Percentiles rank a stretch among this genome's conserved stretches.
These are phyloP conservation scores for Stramonita haemastoma DNA, from an alignment of 2,888 invertebrate genomes.

Conservation along the genomic window DNA sequence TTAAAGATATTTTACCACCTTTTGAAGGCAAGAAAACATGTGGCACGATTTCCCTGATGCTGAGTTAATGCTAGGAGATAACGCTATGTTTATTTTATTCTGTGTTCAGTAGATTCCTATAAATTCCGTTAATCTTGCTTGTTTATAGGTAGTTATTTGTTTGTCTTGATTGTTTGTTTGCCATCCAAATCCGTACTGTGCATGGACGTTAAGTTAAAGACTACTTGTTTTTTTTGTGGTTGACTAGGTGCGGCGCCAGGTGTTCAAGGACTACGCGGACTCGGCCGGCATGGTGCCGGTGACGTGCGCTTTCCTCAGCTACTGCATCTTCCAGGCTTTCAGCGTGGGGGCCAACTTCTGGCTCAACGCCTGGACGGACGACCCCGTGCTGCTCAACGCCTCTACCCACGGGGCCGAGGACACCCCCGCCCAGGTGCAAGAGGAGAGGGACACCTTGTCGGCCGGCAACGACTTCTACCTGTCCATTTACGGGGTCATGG, in stretches of 20 bases:
- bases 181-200: too few species aligned
- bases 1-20: too few species aligned
- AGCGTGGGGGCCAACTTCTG: conserved; percentile 72
- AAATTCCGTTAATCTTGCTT: too few species aligned
- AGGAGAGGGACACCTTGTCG: neutral
- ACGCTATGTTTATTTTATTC: too few species aligned
- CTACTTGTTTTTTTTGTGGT: too few species aligned
- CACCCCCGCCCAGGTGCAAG: neutral
- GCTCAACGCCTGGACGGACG: conserved; percentile 76
- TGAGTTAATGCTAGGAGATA: too few species aligned
- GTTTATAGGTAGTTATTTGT: too few species aligned
- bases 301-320: conserved; percentile 37
- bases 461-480: conserved; percentile 41
- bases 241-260: conserved; percentile 42
- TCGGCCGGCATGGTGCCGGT: conserved; percentile 45
- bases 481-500: conserved; percentile 42
- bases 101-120: too few species aligned
- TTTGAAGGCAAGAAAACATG: too few species aligned
- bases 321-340: conserved; percentile 63
- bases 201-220: too few species aligned
- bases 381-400: conserved; percentile 57
- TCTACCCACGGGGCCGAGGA: neutral
- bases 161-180: too few species aligned
- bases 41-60: too few species aligned
- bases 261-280: conserved; percentile 41